These are phyloP conservation scores for Lasiurus borealis DNA, from an alignment of 2,113 vertebrate genomes.

Conservation along the genomic window DNA sequence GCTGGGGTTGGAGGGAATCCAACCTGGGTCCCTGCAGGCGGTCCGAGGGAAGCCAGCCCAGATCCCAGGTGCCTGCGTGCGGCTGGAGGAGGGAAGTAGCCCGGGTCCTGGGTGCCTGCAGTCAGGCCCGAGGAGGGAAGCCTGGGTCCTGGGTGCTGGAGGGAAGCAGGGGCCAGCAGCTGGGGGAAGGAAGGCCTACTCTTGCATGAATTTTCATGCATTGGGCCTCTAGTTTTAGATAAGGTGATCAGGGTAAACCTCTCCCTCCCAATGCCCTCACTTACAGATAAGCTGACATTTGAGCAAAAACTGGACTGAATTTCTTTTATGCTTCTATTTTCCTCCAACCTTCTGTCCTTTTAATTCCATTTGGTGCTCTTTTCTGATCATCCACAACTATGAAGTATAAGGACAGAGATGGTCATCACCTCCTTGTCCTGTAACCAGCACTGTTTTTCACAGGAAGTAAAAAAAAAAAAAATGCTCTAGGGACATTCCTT, in stretches of 20 bases:
- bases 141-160: too few relatives aligned
- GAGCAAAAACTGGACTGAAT: background rate
- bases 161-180: too few relatives aligned
- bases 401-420: background rate
- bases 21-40: too few relatives aligned
- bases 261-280: background rate
- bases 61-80: too few relatives aligned
- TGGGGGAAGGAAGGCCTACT: too few relatives aligned
- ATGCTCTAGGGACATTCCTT: background rate
- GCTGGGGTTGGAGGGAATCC: too few relatives aligned
- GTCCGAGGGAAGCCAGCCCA: too few relatives aligned
- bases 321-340: conserved; percentile 3
- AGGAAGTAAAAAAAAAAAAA: background rate
- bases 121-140: too few relatives aligned
- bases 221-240: background rate
- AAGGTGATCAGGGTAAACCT: background rate
- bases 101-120: too few relatives aligned
- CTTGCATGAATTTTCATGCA: too few relatives aligned
- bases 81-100: too few relatives aligned
- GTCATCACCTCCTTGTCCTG: background rate
- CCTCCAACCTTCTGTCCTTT: conserved; percentile 10
- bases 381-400: background rate
- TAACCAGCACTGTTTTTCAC: background rate
- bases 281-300: background rate
- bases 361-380: conserved; percentile 41